Evolutionary conservation across 2,797 vertebrate species (phyloP).

Genomic region (Perodicticus potto): DNA sequence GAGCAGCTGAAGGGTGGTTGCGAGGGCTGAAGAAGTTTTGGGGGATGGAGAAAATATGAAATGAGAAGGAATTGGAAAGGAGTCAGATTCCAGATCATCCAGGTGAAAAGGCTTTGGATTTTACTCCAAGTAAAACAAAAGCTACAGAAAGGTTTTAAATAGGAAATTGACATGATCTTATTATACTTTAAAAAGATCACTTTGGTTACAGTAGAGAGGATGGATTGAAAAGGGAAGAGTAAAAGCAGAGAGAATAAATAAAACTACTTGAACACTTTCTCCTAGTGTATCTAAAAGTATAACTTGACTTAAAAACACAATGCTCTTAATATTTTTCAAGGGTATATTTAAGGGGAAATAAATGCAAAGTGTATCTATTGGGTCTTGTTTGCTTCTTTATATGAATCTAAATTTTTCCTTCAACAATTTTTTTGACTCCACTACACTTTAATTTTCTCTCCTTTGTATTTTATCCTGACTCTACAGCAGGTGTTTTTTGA

Average conservation of each 20-base stretch:
- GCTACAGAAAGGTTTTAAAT: not conserved
- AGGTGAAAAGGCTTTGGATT: not conserved
- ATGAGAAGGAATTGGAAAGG: not conserved
- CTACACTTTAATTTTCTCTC: not conserved
- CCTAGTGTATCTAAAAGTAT: not conserved
- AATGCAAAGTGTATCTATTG: not conserved
- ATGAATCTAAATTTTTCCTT: not conserved
- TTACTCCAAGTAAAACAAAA: not conserved
- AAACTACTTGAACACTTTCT: not conserved
- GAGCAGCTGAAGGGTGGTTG: not conserved
- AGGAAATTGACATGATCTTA: not conserved
- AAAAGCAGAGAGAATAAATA: not conserved
- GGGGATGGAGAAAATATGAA: too few species aligned
- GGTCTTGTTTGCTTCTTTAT: not conserved
- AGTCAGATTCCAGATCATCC: not conserved
- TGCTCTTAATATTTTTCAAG: not conserved
- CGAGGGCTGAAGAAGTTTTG: not conserved
- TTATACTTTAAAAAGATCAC: not conserved
- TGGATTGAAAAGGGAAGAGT: not conserved
- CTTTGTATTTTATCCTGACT: not conserved
- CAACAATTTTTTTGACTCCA: not conserved
- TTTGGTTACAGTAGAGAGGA: not conserved
- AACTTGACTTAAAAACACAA: slow-evolving; percentile 18
- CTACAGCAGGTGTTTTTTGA: not conserved
- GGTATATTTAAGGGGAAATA: not conserved